Conservation (phyloP, 37 sponge, comb jelly and placozoan species). For the Dysidea cf. avara region DNA sequence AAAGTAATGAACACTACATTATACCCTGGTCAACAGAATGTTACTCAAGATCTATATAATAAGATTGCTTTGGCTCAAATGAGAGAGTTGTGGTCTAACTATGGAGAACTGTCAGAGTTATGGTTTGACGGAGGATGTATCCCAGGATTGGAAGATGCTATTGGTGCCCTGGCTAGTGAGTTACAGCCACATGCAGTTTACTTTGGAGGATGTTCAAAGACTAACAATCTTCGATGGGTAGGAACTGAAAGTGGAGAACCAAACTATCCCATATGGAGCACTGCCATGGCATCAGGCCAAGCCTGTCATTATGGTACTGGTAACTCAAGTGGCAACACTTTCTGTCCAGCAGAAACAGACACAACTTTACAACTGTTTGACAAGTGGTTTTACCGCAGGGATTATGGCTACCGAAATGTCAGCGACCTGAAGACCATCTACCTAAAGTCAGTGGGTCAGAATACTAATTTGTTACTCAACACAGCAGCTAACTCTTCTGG, state of each 20-base stretch:
- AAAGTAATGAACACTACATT: slow-evolving; percentile 25
- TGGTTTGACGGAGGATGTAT: slow-evolving; percentile 70
- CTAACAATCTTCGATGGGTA: slow-evolving; percentile 53
- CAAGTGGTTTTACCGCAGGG: slow-evolving; percentile 42
- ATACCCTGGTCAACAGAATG: slow-evolving; percentile 47
- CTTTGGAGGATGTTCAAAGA: slow-evolving; percentile 40
- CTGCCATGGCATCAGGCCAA: slow-evolving; percentile 6
- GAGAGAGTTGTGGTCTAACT: slow-evolving; percentile 59
- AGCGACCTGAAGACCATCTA: slow-evolving; percentile 35
- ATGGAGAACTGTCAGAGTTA: slow-evolving; percentile 53
- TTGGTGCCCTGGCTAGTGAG: slow-evolving; percentile 1
- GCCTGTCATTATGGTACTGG: slow-evolving; percentile 2
- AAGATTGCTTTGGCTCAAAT: slow-evolving; percentile 56
- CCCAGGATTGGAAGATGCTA: slow-evolving; percentile 34
- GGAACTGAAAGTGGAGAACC: slow-evolving; percentile 52
- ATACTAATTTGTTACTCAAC: slow-evolving; percentile 27
- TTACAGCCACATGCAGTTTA: slow-evolving; percentile 53
- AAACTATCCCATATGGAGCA: slow-evolving; percentile 53
- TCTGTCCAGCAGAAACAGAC: slow-evolving; percentile 65
- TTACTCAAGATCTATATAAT: slow-evolving; percentile 49
- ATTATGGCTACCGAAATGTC: slow-evolving; percentile 10
- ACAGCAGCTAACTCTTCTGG: slow-evolving; percentile 30
- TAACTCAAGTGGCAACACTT: slow-evolving; percentile 21
- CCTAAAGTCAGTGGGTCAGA: slow-evolving; percentile 27
- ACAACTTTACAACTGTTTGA: slow-evolving; percentile 39